Conservation (phyloP, 2,113 vertebrate genomes). For the Danionella cerebrum region DNA sequence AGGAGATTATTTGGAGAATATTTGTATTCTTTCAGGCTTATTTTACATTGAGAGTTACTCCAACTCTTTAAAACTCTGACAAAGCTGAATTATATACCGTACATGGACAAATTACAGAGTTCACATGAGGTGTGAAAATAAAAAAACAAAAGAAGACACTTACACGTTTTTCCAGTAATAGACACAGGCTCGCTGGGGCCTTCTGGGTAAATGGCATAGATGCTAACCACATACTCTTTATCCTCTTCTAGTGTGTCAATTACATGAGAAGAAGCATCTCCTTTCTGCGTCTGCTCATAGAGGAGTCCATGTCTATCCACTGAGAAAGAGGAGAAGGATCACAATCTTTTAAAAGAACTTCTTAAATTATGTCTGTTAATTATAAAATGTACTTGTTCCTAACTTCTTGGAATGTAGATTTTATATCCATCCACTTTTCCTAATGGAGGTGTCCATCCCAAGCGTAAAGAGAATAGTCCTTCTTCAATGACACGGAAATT, state of each 20-base stretch:
- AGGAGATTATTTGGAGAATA: too few species aligned
- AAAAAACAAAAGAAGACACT: slow-evolving; percentile 34
- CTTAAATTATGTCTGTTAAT: background rate
- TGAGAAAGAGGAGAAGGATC: slow-evolving; percentile 39
- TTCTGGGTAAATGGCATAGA: slow-evolving; percentile 66
- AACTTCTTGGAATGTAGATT: slow-evolving; percentile 79
- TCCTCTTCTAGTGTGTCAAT: slow-evolving; percentile 78
- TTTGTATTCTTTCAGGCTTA: too few species aligned
- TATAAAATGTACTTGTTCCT: slow-evolving; percentile 30
- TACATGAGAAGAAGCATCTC: slow-evolving; percentile 68
- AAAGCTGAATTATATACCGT: too few species aligned
- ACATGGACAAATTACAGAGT: too few species aligned
- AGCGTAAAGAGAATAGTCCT: slow-evolving; percentile 72
- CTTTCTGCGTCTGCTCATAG: slow-evolving; percentile 66
- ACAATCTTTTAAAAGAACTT: background rate
- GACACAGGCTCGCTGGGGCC: slow-evolving; percentile 69
- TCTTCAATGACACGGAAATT: slow-evolving; percentile 83
- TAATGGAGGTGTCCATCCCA: slow-evolving; percentile 73
- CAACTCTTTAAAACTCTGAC: too few species aligned
- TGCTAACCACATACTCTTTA: slow-evolving; percentile 71
- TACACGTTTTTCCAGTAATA: slow-evolving; percentile 72
- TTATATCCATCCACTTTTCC: slow-evolving; percentile 73
- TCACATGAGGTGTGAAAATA: background rate
- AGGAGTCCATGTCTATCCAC: slow-evolving; percentile 64
- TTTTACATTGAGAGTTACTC: too few species aligned